Conservation (phyloP, 53 echinoderm and acorn worm species). For the Actinopyga echinites region DNA sequence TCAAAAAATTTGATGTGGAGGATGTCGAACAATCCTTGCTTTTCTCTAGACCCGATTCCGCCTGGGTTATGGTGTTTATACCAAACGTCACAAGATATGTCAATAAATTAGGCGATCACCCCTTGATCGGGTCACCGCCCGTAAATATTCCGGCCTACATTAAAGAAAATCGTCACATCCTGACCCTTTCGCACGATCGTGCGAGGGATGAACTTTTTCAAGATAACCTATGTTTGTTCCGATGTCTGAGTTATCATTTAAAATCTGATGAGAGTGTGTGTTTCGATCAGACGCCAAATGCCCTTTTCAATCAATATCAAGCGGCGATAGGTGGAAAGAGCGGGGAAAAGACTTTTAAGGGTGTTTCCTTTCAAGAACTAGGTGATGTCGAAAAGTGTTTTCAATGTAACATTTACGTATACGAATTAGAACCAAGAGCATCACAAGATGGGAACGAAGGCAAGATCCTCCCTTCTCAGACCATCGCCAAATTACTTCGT, state of each 20-base stretch:
- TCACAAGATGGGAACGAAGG: neutral
- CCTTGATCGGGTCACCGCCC: conserved; percentile 16
- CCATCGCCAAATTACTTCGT: neutral
- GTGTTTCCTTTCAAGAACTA: conserved; percentile 10
- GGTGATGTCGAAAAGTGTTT: conserved; percentile 16
- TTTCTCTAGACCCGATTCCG: neutral
- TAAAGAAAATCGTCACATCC: neutral
- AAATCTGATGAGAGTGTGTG: neutral
- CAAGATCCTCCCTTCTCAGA: neutral
- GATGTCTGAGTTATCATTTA: conserved; percentile 21
- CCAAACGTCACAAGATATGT: conserved; percentile 44
- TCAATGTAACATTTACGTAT: conserved; percentile 42
- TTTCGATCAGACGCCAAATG: conserved; percentile 12
- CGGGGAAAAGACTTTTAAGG: neutral
- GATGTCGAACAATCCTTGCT: neutral
- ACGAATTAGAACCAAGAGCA: neutral
- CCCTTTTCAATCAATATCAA: conserved; percentile 18
- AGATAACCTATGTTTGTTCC: conserved; percentile 47
- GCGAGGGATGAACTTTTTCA: neutral
- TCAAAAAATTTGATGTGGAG: neutral
- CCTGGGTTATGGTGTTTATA: conserved; percentile 24
- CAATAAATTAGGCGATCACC: conserved; percentile 12
- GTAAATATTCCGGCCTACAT: conserved; percentile 5
- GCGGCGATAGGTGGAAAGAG: neutral
- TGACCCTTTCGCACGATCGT: neutral